Evolutionary conservation across 1,140 invertebrate genomes (phyloP), one percentile per base, ranked within the genome.

Genomic region (Drosophila willistoni): DNA sequence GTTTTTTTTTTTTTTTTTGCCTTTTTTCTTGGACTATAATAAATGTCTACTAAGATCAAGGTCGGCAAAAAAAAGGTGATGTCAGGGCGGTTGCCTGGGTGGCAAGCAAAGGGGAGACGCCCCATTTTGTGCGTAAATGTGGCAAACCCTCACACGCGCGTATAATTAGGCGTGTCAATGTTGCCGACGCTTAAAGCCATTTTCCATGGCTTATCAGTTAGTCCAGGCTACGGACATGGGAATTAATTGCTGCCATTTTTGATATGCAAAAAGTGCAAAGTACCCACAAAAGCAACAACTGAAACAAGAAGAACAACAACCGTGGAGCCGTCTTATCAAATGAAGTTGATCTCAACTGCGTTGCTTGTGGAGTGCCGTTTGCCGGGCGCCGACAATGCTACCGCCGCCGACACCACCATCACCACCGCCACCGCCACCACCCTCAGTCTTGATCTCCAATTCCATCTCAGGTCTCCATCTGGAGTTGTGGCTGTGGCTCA

Each of bases 181-280:
- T 51, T 19, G 77, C 76, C 84, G 57, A 83, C 70, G 83, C 84
- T 80, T 83, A 60, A 79, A 73, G 83, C 70, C 84, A 80, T 87
- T 89, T 86, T 82, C 79, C 62, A 9, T 36, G 67, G 67, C 77
- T 87, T 87, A 87, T 87, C 83, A 67, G 75, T 67, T 34, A 34
- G 25, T 29, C 63, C 51, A 68, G 63, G 33, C 68, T 59, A 42
- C 72, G 82, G 44, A 87, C 82, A 87, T 70, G 76, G 62, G 73
- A 87, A 87, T 89, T 89, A 87, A 87, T 87, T 87, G 83, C 83
- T 77, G 83, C 83, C 79, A 87, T 87, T 87, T 85, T 71, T 72
- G 77, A 87, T 87, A 89, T 83, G 83, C 83, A 82, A 79, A 84
- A 77, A 83, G 79, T 78, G 81, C 68, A 71, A 79, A 82, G 71